A percentile compares a stretch with the other conserved stretches of the same genome.
phyloP scores from a whole-genome alignment of 2,888 invertebrate species.

The Drosophila ustulata region DNA sequence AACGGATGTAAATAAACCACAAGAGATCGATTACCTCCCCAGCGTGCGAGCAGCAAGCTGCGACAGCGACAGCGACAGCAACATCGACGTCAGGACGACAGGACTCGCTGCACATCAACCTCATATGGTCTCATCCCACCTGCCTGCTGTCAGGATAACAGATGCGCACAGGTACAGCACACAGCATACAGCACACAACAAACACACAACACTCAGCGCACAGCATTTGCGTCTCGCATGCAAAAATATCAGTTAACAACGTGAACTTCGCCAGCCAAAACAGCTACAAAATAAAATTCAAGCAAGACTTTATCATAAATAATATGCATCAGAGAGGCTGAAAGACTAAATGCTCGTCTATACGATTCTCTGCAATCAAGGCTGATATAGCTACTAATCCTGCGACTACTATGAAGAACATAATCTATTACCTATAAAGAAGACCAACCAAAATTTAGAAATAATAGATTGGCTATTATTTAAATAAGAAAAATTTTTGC shows the following conservation, averaged over 20 bases:
- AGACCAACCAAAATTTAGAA: no score
- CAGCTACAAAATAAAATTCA: conserved; percentile 26
- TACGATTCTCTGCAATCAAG: conserved; percentile 11
- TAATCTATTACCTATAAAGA: no score
- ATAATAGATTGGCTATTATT: no score
- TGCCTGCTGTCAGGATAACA: conserved; percentile 73
- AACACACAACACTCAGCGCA: conserved; percentile 30
- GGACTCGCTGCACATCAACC: conserved; percentile 25
- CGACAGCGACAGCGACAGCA: conserved; percentile 11
- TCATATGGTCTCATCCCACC: conserved; percentile 27
- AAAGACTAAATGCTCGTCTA: background rate
- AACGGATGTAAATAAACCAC: conserved; percentile 84
- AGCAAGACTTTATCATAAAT: conserved; percentile 40
- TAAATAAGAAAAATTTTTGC: no score
- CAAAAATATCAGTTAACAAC: conserved; percentile 73
- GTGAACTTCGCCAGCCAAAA: conserved; percentile 36
- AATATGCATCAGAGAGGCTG: conserved; percentile 3
- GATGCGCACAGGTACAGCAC: conserved; percentile 60
- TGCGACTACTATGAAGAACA: no score
- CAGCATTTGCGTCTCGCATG: conserved; percentile 41
- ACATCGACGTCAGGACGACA: conserved; percentile 1
- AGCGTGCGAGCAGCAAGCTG: conserved; percentile 51
- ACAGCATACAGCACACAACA: conserved; percentile 39
- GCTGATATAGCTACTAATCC: no score
- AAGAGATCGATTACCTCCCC: conserved; percentile 83